Evolutionary conservation across 2,888 invertebrate species (phyloP), one percentile per base, ranked within the genome.

Genomic region (Eutolmus rufibarbis): DNA sequence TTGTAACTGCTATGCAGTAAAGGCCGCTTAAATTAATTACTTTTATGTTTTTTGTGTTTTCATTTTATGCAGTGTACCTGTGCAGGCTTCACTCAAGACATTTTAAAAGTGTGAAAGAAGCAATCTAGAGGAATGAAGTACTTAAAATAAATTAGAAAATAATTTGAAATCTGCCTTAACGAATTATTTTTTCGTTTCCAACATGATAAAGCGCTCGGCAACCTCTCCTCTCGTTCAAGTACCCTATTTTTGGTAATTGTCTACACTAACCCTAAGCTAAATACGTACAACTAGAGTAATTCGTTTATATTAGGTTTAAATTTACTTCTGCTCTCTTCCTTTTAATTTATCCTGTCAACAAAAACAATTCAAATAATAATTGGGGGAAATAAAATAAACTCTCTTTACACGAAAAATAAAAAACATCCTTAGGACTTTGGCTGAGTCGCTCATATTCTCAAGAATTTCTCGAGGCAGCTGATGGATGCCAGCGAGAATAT

Each of bases 211-310:
- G 28, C 28, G 12, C 28, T 66, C 66, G 28, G 28, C 19, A 28
- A 8, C 12, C 12, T 28, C n/a, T 46, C 12, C 43, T 46, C 43
- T 66, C 37, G 19, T 57, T 82, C 31, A 82, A 66, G 51, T 82
- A 82, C 82, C 37, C 82, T 82, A 82, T 82, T 57, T 78, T 82
- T 82, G 82, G 82, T 82, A 82, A 82, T 82, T 82, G 82, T 57
- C 82, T 82, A 82, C 57, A 31, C 57, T 57, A 82, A 82, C 7
- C 51, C 82, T 82, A 82, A 57, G 19, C 82, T 82, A 82, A 57
- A 34, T 57, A 82, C 57, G 57, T 82, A 82, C 37, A 57, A n/a
- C 19, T 66, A 66, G 23, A 66, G 66, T 66, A 66, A 66, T 76
- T 40, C 37, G 40, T 82, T 82, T 82, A 82, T 82, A 82, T 82